Evolutionary conservation across 2,888 invertebrate genomes (phyloP).

Genomic region (Loripinus fragilis): DNA sequence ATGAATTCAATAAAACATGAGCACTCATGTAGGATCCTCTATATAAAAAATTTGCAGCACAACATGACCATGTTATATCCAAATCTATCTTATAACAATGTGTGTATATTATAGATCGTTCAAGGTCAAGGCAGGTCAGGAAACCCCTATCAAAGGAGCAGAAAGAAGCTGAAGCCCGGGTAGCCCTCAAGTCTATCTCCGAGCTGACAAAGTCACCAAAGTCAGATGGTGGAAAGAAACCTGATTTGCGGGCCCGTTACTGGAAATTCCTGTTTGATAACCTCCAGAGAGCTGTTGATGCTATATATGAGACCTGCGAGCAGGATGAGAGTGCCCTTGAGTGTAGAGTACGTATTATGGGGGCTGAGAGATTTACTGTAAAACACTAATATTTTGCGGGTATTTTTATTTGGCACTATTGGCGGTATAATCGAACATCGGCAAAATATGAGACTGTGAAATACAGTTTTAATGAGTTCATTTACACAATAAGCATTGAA

Average conservation of each 20-base stretch:
- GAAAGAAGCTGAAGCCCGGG: conserved; percentile 36
- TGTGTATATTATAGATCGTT: conserved; percentile 53
- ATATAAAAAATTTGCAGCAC: no score
- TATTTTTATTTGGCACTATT: no score
- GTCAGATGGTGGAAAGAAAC: conserved; percentile 75
- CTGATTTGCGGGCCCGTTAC: conserved; percentile 93
- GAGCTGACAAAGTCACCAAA: conserved; percentile 76
- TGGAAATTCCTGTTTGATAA: conserved; percentile 98
- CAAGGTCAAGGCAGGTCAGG: conserved; percentile 53
- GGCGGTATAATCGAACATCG: no score
- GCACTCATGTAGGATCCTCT: no score
- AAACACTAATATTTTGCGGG: no score
- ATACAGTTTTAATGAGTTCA: no score
- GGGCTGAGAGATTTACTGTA: no score
- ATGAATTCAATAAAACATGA: no score
- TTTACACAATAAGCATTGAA: no score
- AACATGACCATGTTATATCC: no score
- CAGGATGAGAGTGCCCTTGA: conserved; percentile 96
- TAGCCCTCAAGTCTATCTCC: conserved; percentile 44
- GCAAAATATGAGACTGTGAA: no score
- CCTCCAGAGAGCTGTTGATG: conserved; percentile 95
- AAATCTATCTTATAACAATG: no score
- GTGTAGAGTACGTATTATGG: conserved; percentile 86
- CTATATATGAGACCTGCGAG: conserved; percentile 98
- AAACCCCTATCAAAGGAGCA: conserved; percentile 38